Evolutionary conservation across 2,888 invertebrate species (phyloP), one percentile per base, ranked within the genome.

Genomic region (Apodemia mormo): DNA sequence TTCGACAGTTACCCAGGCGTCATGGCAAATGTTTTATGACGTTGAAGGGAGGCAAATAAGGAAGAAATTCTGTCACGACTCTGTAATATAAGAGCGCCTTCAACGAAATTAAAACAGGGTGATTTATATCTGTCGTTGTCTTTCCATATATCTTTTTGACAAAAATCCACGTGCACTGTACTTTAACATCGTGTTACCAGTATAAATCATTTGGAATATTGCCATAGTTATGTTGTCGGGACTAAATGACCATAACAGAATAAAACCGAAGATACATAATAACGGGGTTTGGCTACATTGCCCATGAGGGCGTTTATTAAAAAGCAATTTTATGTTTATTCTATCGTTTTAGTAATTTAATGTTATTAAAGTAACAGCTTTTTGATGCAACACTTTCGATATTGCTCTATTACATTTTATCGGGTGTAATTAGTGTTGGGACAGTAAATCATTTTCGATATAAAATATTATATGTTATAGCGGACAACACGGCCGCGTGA

Each of bases 31-130:
- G 83, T 85, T 87, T 88, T 88, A 88, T 82, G 83, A 81, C 82
- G 80, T 76, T 75, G 78, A 76, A 81, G 77, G 80, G 81, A 76
- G 74, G 80, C 80, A 82, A 85, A 84, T 84, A 84, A 81, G 83
- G 80, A 78, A 78, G 77, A 80, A 84, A 84, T 83, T 81, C 83
- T 84, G 82, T 81, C 82, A 82, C 79, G 82, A 77, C 81, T 80
- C 80, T 79, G 77, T 82, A 84, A 85, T 79, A 82, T 80, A 82
- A 78, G 78, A 77, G 85, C 52, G 52, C 82, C 84, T 82, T 80
- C 80, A 80, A 79, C 81, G 80, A 86, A 88, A 88, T 88, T 88
- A 87, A 87, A 89, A 83, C 77, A 80, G 81, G 79, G 83, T 86
- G 86, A 88, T 87, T 87, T 87, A 88, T 87, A 76, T 76, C 56